Base-by-base conservation (phyloP, 2,888 invertebrate species). In the Lissonota sp. region DNA sequence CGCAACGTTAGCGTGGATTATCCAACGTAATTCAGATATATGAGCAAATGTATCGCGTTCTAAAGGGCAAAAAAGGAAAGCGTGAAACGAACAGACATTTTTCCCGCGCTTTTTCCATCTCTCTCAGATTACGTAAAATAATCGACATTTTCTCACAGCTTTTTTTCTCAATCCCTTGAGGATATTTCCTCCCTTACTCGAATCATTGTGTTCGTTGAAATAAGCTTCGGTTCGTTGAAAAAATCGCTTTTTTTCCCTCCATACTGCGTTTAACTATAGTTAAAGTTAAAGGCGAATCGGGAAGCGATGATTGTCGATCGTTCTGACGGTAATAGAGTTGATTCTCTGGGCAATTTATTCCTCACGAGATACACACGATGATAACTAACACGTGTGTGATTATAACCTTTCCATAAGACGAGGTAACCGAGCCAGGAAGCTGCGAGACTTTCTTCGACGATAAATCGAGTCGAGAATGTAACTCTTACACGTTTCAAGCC, bases 401-500 rank as follows among this genome's bases (percentile, higher is more conserved):
- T 74, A 79, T 37, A n/a, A 64, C 62, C 67, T 60, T 63, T 55
- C 37, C 66, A 16, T 46, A 53, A 58, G 4, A 26, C 42, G 55
- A 39, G 5, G 12, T 7, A 26, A 26, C 26, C 51, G 69, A 78
- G 58, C 73, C 77, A 78, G 78, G 73, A 81, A 77, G 69, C 80
- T 67, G 49, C 67, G 39, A 58, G 73, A 78, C 80, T 81, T 78
- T 81, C 80, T 81, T 81, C 69, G 77, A 26, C 77, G 67, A 26
- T 26, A 26, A 69, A 64, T 77, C 80, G 69, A 39, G 37, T 14
- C 40, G 37, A 42, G 58, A 26, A 26, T 16, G 1, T 42, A 10
- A 8, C 10, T 39, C 37, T 16, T 10, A 26, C 26, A 26, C 26
- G 26, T 53, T 53, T 53, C 14, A 53, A 14, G 14, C 6, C 14